These are phyloP conservation scores for Falco punctatus DNA, from an alignment of 2,113 vertebrate genomes.

Conservation along the genomic window DNA sequence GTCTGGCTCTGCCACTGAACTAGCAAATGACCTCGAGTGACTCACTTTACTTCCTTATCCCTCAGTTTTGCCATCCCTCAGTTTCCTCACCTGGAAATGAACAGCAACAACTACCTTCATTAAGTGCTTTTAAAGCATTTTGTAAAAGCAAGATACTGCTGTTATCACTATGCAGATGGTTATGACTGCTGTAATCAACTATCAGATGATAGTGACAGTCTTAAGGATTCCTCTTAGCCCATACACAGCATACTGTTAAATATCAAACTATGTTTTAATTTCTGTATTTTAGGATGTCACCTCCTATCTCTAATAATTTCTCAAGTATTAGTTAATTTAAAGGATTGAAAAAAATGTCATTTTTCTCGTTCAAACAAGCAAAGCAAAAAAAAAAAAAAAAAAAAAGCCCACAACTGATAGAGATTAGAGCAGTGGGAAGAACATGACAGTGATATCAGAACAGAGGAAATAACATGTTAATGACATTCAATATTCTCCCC, in stretches of 20 bases:
- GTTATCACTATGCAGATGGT: conserved; percentile 16
- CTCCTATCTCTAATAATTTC: conserved; percentile 44
- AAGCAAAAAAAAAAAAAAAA: conserved; percentile 8
- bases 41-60: neutral
- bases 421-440: conserved; percentile 68
- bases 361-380: conserved; percentile 65
- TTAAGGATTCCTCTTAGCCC: conserved; percentile 5
- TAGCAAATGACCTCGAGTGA: neutral
- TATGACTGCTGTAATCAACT: neutral
- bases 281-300: conserved; percentile 42
- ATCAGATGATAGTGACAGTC: conserved; percentile 3
- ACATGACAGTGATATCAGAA: conserved; percentile 76
- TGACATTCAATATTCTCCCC: conserved; percentile 81
- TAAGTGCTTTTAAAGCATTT: conserved; percentile 3
- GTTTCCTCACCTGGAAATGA: neutral
- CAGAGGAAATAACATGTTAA: conserved; percentile 81
- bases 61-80: conserved; percentile 1
- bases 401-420: conserved; percentile 21
- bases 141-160: neutral
- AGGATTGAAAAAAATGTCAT: conserved; percentile 49
- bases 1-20: neutral
- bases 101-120: neutral
- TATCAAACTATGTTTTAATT: conserved; percentile 58
- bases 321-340: conserved; percentile 65
- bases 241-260: neutral